Evolutionary conservation across 2,888 invertebrate genomes (phyloP), one percentile per base, ranked within the genome.

Genomic region (Lepidochrysops patricia): DNA sequence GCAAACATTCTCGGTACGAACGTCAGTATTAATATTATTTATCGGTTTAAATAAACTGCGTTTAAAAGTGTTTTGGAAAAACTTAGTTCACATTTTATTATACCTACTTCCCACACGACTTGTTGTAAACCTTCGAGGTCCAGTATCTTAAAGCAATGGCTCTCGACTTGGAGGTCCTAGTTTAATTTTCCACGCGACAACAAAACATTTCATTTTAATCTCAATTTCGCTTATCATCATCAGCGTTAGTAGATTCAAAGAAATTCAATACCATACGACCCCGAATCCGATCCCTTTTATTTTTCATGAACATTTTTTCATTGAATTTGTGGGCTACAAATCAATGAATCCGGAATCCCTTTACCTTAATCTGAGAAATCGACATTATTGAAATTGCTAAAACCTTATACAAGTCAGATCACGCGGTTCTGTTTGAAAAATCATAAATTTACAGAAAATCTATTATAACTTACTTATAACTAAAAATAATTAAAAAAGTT

Each of bases 371-470:
- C 43, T 23, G 43, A 43, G 43, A 43, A 19, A 12, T 43, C 37
- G 37, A 43, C 43, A 43, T 43, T 43, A 23, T 43, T 43, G 43
- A 43, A 43, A 43, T 43, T 43, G 43, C 19, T 43, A 23, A 43
- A 43, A 6, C 15, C 13, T 37, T 19, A 43, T 19, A 43, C 19
- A 19, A 2, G 43, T 43, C 43, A 19, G 4, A 2, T 1, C 19
- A 6, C 19, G 43, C 4, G 19, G 23, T 12, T 19, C 6, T 9
- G 19, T 43, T 37, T 15, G 2, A 2, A 29, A 29, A 6, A 15
- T 15, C 37, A n/a, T n/a, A n/a, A n/a, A n/a, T n/a, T n/a, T n/a
- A n/a, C n/a, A n/a, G n/a, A n/a, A n/a, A n/a, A n/a, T n/a, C n/a
- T n/a, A n/a, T n/a, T n/a, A n/a, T n/a, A n/a, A n/a, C n/a, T n/a